These are phyloP conservation scores for Pheosia gnoma DNA, from an alignment of 2,888 invertebrate genomes.

Conservation along the genomic window DNA sequence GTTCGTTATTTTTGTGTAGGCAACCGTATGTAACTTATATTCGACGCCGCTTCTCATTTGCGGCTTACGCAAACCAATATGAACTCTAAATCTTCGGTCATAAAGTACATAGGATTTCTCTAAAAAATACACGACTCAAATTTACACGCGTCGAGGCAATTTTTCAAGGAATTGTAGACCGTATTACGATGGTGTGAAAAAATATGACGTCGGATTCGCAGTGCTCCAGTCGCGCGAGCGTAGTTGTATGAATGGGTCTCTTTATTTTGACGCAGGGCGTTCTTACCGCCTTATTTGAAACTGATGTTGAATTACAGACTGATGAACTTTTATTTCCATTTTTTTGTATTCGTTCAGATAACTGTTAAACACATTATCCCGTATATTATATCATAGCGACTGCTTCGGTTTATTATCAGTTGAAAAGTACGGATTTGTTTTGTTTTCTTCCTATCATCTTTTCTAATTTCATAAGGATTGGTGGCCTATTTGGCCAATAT, in stretches of 20 bases:
- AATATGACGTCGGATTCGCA: conserved; percentile 39
- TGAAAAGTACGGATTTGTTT: too few species aligned
- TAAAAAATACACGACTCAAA: conserved; percentile 33
- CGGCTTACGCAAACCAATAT: conserved; percentile 33
- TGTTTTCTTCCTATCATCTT: too few species aligned
- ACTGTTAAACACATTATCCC: too few species aligned
- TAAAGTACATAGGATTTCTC: conserved; percentile 25
- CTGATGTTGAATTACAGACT: neutral
- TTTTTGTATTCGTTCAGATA: too few species aligned
- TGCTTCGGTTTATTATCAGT: too few species aligned
- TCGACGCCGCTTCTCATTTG: conserved; percentile 49
- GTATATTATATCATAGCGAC: too few species aligned
- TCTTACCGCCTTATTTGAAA: conserved; percentile 34
- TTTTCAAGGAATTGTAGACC: conserved; percentile 53
- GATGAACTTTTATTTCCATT: neutral
- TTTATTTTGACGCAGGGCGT: conserved; percentile 35
- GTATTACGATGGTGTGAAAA: conserved; percentile 51
- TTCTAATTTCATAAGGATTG: too few species aligned
- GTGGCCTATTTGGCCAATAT: too few species aligned
- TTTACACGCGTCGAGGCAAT: conserved; percentile 53
- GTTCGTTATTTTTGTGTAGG: conserved; percentile 84
- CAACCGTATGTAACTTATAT: conserved; percentile 75
- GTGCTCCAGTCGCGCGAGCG: conserved; percentile 29
- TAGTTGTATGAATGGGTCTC: conserved; percentile 40
- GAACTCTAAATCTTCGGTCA: conserved; percentile 35